Conservation (phyloP, 2,888 invertebrate species). For the Druceiella hillmani region DNA sequence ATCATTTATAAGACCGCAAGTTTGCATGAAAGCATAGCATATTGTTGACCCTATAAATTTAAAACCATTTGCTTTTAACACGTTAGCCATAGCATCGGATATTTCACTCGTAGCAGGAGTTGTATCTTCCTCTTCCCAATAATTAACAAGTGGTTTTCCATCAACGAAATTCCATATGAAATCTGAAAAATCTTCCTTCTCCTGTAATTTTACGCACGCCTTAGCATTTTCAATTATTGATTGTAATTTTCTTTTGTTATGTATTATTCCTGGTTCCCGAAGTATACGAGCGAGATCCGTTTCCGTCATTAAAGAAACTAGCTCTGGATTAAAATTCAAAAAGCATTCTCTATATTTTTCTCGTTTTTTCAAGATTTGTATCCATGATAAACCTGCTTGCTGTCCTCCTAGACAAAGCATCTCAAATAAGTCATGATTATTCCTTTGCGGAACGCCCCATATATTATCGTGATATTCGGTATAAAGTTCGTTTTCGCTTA, state of each 20-base stretch:
- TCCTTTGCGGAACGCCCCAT: constrained; percentile 38
- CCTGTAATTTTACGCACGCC: constrained; percentile 34
- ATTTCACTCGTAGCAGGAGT: constrained; percentile 32
- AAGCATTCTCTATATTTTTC: constrained; percentile 33
- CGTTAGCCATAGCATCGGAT: constrained; percentile 33
- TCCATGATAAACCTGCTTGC: constrained; percentile 44
- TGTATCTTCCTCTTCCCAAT: constrained; percentile 31
- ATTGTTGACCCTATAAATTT: constrained; percentile 40
- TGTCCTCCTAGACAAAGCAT: constrained; percentile 45
- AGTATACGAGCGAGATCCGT: constrained; percentile 29
- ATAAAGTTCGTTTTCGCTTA: constrained; percentile 36
- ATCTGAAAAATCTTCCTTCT: constrained; percentile 33
- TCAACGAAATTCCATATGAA: constrained; percentile 41
- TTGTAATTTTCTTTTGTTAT: constrained; percentile 38
- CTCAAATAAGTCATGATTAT: constrained; percentile 35
- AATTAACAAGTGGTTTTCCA: constrained; percentile 32
- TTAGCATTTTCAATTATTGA: constrained; percentile 39
- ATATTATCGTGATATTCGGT: constrained; percentile 41
- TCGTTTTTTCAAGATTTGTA: constrained; percentile 41
- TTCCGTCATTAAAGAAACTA: constrained; percentile 29
- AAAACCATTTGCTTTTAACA: constrained; percentile 36
- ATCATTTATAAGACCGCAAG: constrained; percentile 43
- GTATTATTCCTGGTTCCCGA: constrained; percentile 31
- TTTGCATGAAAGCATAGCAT: constrained; percentile 47
- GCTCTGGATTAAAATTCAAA: constrained; percentile 33